These are phyloP conservation scores for Tetranychus piercei DNA, from an alignment of 2,888 invertebrate species.

Conservation along the genomic window DNA sequence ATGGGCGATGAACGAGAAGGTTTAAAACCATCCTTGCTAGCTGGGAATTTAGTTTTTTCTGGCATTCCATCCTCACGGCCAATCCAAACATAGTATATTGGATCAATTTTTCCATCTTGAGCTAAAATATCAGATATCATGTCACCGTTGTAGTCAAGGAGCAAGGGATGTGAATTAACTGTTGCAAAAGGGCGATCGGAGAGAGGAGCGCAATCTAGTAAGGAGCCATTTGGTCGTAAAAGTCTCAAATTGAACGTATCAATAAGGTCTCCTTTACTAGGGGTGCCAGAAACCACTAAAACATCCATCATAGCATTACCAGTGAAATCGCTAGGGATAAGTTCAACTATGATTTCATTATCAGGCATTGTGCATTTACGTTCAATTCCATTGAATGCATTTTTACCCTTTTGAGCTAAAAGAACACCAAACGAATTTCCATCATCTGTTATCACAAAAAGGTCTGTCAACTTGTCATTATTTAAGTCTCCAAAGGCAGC, in stretches of 20 bases:
- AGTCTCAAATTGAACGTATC: background rate
- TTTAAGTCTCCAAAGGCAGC: slow-evolving; percentile 92
- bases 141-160: slow-evolving; percentile 68
- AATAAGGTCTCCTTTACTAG: background rate
- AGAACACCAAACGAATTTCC: slow-evolving; percentile 28
- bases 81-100: slow-evolving; percentile 19
- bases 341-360: slow-evolving; percentile 29
- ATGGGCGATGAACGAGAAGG: background rate
- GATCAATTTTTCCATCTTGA: slow-evolving; percentile 33
- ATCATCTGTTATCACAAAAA: slow-evolving; percentile 53
- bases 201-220: background rate
- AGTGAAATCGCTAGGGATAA: slow-evolving; percentile 83
- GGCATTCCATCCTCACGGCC: slow-evolving; percentile 7
- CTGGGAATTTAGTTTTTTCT: background rate
- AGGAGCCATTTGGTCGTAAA: background rate
- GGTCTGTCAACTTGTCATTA: slow-evolving; percentile 80
- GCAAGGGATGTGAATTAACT: slow-evolving; percentile 52
- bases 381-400: background rate
- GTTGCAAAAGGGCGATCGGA: slow-evolving; percentile 6
- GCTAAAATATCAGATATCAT: slow-evolving; percentile 78
- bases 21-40: background rate
- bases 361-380: background rate
- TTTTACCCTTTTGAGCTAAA: background rate
- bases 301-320: slow-evolving; percentile 88
- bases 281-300: slow-evolving; percentile 41